Evolutionary conservation across 2,888 invertebrate species (phyloP).

Genomic region (Dendrolimus houi): DNA sequence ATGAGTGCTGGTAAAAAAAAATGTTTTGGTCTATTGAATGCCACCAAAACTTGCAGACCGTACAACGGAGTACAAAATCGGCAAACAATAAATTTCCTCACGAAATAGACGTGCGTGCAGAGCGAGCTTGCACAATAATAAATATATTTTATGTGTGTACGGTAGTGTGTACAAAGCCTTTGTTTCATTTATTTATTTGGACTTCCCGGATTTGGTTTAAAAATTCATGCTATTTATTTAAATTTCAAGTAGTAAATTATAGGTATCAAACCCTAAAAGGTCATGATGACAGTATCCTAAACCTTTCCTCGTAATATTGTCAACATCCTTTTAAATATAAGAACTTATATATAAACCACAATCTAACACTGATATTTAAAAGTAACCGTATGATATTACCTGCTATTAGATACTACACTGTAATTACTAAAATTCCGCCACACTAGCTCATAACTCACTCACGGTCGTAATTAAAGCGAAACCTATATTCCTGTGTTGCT

Average conservation of each 20-base stretch:
- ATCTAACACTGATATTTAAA: no score
- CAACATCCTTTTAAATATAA: no score
- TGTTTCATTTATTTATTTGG: conserved; percentile 42
- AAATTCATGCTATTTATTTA: background rate
- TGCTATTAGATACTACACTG: no score
- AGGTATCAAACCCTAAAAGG: no score
- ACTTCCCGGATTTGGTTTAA: conserved; percentile 19
- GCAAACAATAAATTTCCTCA: conserved; percentile 59
- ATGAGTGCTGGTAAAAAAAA: no score
- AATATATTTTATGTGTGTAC: conserved; percentile 56
- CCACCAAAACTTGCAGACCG: conserved; percentile 27
- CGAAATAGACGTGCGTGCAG: conserved; percentile 64
- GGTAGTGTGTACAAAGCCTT: conserved; percentile 26
- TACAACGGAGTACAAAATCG: conserved; percentile 53
- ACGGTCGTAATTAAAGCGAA: conserved; percentile 25
- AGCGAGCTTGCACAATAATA: conserved; percentile 49
- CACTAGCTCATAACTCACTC: conserved; percentile 19
- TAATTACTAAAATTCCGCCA: conserved; percentile 2
- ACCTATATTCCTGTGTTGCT: conserved; percentile 22
- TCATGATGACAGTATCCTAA: no score
- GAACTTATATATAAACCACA: no score
- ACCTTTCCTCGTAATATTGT: no score
- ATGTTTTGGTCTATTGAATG: conserved; percentile 2
- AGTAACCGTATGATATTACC: no score
- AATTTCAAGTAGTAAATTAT: no score